Base-by-base conservation (phyloP, 2,797 vertebrate genomes). In the Cossypha dichroa region DNA sequence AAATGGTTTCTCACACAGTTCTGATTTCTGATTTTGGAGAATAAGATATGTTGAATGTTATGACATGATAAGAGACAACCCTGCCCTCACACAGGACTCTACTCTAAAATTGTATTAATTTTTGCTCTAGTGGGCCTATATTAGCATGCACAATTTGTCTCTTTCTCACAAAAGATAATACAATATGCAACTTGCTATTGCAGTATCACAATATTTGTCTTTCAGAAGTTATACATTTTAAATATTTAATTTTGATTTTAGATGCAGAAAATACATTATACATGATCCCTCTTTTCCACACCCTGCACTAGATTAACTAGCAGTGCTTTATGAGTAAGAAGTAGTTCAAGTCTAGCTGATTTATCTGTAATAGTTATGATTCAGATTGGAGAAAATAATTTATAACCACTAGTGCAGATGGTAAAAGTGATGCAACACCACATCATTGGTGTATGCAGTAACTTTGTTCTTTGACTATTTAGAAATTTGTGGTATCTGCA, bases 231-330 rank as follows among this genome's bases (percentile, higher is more conserved):
- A 31, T 2, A 26, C 2, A 72, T 88, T 84, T 83, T 74, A 68
- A 88, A 73, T 55, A 69, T 77, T 85, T 69, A 58, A 48, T 88
- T 91, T 80, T 6, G 2, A 3, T 76, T 95, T 78, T 81, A 84
- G 62, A 72, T 73, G 11, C 49, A 75, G 23, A 38, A 40, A 67
- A 22, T 72, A 38, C 19, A 52, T 85, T 80, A 67, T 45, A 46
- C 10, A 6, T 23, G 73, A 67, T 38, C 13, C 7, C 4, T 8
- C 3, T 68, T 52, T 70, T n/a, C 28, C 23, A n/a, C 12, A 4
- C 4, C 5, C 5, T 1, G 2, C 8, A 26, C 6, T 2, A 33
- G 4, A 10, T 81, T 63, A 70, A 28, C 12, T 38, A 55, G 21
- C 7, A 51, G 51, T 62, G 56, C 15, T 88, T 80, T 92, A 13